Percentiles rank a stretch among this genome's conserved stretches.
These are phyloP conservation scores for Prionace glauca DNA, from an alignment of 2,797 vertebrate genomes.

Conservation along the genomic window DNA sequence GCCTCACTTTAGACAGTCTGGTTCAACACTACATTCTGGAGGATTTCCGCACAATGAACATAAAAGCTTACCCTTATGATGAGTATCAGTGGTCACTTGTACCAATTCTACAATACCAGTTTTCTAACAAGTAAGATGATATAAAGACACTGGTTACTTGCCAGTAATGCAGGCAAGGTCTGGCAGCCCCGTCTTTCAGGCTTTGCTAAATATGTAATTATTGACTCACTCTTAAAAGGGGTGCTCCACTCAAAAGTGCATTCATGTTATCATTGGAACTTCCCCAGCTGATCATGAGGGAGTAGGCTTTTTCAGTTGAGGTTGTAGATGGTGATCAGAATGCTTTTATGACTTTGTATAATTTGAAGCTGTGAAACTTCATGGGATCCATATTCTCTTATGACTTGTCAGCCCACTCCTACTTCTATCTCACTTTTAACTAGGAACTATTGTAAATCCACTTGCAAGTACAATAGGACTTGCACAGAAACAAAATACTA, in stretches of 20 bases:
- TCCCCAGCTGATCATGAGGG: too few species aligned
- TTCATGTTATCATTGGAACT: too few species aligned
- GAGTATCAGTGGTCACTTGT: background rate
- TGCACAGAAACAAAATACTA: background rate
- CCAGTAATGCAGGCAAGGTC: background rate
- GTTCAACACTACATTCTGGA: background rate
- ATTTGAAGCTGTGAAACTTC: background rate
- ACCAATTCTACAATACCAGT: background rate
- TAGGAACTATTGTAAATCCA: background rate
- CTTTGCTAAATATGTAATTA: background rate
- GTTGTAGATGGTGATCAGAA: too few species aligned
- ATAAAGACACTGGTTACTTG: background rate
- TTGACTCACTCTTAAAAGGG: too few species aligned
- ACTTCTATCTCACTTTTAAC: background rate
- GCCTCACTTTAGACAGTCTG: too few species aligned
- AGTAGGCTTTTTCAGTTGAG: too few species aligned
- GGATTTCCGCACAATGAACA: background rate
- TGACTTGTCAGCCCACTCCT: background rate
- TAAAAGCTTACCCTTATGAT: too few species aligned
- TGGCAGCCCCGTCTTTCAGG: background rate
- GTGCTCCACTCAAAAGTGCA: too few species aligned
- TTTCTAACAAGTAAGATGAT: background rate
- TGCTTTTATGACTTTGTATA: background rate
- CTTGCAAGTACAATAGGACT: background rate
- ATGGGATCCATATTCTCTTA: background rate